phyloP scores from a whole-genome alignment of 2,888 invertebrate species.

The Amaurobius ferox region DNA sequence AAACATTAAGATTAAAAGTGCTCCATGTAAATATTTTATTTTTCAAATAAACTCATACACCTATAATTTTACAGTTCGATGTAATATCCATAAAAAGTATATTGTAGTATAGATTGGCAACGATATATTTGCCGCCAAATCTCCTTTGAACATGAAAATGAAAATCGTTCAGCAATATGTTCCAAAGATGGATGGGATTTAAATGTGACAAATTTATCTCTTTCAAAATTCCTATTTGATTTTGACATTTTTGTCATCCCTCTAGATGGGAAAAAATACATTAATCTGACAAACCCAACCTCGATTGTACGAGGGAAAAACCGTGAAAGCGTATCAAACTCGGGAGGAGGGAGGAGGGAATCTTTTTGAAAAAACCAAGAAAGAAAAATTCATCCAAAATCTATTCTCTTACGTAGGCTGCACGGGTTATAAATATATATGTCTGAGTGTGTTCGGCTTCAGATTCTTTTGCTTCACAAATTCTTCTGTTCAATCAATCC shows the following conservation, averaged over 20 bases:
- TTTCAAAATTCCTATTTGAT: constrained; percentile 13
- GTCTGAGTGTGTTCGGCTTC: background rate
- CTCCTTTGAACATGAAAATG: background rate
- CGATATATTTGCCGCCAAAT: too few species aligned
- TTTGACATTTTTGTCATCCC: constrained; percentile 2
- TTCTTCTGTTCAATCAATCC: constrained; percentile 10
- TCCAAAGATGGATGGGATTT: background rate
- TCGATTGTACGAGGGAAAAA: background rate
- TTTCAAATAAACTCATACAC: too few species aligned
- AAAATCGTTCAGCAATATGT: constrained; percentile 9
- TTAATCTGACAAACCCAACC: constrained; percentile 14
- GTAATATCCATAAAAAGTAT: too few species aligned
- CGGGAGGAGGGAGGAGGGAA: background rate
- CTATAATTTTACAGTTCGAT: too few species aligned
- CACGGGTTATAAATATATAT: background rate
- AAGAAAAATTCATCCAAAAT: background rate
- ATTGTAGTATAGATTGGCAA: too few species aligned
- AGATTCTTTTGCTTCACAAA: background rate
- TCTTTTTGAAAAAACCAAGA: background rate
- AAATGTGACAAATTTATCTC: constrained; percentile 18
- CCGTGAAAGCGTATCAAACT: background rate
- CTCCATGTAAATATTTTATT: too few species aligned
- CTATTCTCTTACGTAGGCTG: background rate
- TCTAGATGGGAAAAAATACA: constrained; percentile 1
- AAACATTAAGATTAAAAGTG: too few species aligned